These are phyloP conservation scores for Muricea muricata DNA, from an alignment of 92 coral and sea anemone genomes.

Conservation along the genomic window DNA sequence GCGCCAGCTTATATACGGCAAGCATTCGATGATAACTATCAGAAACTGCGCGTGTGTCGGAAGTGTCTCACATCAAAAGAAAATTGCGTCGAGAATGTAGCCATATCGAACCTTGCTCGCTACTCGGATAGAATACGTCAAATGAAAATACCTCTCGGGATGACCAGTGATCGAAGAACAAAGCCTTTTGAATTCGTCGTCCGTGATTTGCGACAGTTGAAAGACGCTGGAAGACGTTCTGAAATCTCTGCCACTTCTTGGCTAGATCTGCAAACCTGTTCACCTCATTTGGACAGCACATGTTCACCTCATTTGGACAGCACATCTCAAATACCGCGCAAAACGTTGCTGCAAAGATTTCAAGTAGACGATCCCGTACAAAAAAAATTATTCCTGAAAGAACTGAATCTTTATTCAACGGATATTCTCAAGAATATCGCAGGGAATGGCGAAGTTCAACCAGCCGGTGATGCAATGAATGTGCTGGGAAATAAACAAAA, in stretches of 20 bases:
- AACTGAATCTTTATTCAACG: conserved; percentile 40
- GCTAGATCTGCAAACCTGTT: not conserved
- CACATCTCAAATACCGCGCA: conserved; percentile 17
- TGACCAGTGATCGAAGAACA: conserved; percentile 79
- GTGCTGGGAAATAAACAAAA: not conserved
- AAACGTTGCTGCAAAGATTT: conserved; percentile 39
- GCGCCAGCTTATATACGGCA: conserved; percentile 85
- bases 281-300: not conserved
- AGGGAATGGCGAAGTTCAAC: not conserved
- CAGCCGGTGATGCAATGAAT: not conserved
- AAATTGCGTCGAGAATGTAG: conserved; percentile 88
- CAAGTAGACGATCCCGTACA: conserved; percentile 33
- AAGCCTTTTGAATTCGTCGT: conserved; percentile 80
- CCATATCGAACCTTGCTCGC: conserved; percentile 80
- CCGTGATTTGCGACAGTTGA: conserved; percentile 66
- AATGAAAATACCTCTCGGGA: conserved; percentile 91
- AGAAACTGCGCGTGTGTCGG: conserved; percentile 89
- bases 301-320: not conserved
- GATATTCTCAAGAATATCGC: conserved; percentile 21
- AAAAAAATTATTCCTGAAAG: conserved; percentile 33
- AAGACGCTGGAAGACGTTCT: not conserved
- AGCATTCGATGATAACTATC: conserved; percentile 79
- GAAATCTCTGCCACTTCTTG: not conserved
- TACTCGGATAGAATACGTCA: conserved; percentile 82
- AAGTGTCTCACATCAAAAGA: conserved; percentile 92